phyloP scores from a whole-genome alignment of 1,140 invertebrate genomes.

The Plutomurus gul region DNA sequence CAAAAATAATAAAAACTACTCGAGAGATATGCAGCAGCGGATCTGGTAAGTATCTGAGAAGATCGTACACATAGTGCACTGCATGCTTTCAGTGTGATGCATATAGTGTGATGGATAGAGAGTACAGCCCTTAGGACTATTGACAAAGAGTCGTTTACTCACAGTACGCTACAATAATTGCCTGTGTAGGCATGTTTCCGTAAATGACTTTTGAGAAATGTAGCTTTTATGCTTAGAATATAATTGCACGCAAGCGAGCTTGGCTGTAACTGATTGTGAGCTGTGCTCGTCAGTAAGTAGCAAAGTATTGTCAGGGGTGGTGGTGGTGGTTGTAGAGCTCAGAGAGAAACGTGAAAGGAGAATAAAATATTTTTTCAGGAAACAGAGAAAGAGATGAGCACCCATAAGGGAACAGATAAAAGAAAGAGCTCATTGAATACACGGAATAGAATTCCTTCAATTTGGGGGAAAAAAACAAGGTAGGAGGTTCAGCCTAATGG shows the following conservation, averaged over 20 bases:
- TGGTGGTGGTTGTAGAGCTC: neutral
- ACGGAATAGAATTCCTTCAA: conserved; percentile 6
- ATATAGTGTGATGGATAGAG: no score
- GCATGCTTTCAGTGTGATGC: no score
- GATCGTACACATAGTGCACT: no score
- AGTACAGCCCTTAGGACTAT: neutral
- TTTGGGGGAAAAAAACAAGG: neutral
- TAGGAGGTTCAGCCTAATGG: conserved; percentile 24
- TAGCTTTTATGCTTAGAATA: neutral
- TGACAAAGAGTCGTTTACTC: conserved; percentile 24
- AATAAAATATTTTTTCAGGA: neutral
- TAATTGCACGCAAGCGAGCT: neutral
- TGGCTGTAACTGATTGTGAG: neutral
- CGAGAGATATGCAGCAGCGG: no score
- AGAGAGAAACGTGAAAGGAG: neutral
- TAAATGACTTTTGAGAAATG: conserved; percentile 14
- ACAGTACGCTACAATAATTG: conserved; percentile 26
- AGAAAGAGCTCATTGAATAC: neutral
- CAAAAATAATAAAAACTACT: no score
- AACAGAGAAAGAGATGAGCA: neutral
- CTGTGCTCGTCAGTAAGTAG: no score
- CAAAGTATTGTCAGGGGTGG: no score
- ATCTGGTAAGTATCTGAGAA: no score
- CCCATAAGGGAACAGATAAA: neutral
- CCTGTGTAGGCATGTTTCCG: conserved; percentile 11